These are phyloP conservation scores for Spialia ferax DNA, from an alignment of 2,888 invertebrate species.

Conservation along the genomic window DNA sequence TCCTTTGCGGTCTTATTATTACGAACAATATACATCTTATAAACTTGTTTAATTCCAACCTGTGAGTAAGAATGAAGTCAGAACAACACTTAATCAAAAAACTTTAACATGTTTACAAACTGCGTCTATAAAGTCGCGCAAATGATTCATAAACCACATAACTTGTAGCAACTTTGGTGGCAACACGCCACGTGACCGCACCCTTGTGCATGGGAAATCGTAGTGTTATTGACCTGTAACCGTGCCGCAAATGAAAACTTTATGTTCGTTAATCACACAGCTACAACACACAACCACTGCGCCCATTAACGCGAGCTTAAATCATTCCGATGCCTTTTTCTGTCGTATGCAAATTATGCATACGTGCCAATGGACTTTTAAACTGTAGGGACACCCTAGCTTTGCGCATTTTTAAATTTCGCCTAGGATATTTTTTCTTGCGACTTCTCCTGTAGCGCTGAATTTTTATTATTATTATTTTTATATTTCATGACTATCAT, in stretches of 20 bases:
- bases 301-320: slow-evolving; percentile 18
- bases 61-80: background rate
- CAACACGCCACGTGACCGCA: slow-evolving; percentile 46
- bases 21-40: background rate
- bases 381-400: background rate
- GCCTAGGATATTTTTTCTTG: too few species aligned
- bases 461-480: too few species aligned
- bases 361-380: background rate
- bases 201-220: slow-evolving; percentile 44
- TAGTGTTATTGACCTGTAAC: slow-evolving; percentile 49
- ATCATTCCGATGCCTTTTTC: slow-evolving; percentile 23
- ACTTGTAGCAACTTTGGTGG: slow-evolving; percentile 23
- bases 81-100: slow-evolving; percentile 12
- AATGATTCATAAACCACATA: slow-evolving; percentile 43
- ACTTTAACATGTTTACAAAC: slow-evolving; percentile 10
- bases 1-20: too few species aligned
- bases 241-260: slow-evolving; percentile 42
- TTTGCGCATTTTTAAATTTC: too few species aligned
- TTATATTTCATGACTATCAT: too few species aligned
- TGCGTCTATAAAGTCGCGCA: slow-evolving; percentile 34
- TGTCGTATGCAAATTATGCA: background rate
- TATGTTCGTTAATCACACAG: slow-evolving; percentile 31
- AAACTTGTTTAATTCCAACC: background rate
- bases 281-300: slow-evolving; percentile 5
- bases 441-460: too few species aligned